phyloP scores from a whole-genome alignment of 2,113 vertebrate species.

The Okapia johnstoni region DNA sequence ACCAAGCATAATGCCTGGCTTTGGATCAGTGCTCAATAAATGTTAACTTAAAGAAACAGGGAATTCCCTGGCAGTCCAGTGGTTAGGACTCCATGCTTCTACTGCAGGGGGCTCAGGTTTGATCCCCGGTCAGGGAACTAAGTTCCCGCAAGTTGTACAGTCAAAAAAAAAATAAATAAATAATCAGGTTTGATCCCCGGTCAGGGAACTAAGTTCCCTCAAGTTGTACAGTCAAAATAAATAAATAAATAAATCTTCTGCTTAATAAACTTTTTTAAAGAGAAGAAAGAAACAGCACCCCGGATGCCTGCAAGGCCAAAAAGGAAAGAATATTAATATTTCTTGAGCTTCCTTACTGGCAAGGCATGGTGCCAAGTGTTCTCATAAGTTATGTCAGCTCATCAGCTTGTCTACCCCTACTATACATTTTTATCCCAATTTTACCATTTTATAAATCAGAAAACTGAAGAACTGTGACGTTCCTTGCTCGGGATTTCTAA shows the following conservation, averaged over 20 bases:
- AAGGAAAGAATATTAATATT: not conserved
- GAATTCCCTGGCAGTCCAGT: not conserved
- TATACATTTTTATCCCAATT: not conserved
- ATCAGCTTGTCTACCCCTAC: not conserved
- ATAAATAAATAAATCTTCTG: not conserved
- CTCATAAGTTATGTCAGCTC: not conserved
- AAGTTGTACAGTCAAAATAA: not conserved
- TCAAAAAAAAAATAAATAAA: not conserved
- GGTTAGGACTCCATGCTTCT: not conserved
- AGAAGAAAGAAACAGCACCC: not conserved
- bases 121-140: not conserved
- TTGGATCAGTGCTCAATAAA: not conserved
- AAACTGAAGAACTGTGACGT: not conserved
- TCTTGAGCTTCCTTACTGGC: not conserved
- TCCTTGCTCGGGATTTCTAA: not conserved
- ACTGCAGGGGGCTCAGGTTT: not conserved
- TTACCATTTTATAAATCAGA: constrained; percentile 23
- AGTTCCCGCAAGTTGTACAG: not conserved
- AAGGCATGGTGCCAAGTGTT: not conserved
- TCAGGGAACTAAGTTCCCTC: not conserved
- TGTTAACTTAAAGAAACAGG: not conserved
- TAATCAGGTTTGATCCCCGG: accelerated
- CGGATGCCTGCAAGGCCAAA: not conserved
- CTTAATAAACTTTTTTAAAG: not conserved
- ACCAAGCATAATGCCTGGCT: not conserved